These are phyloP conservation scores for Sesia bembeciformis DNA, from an alignment of 2,888 invertebrate species.

Conservation along the genomic window DNA sequence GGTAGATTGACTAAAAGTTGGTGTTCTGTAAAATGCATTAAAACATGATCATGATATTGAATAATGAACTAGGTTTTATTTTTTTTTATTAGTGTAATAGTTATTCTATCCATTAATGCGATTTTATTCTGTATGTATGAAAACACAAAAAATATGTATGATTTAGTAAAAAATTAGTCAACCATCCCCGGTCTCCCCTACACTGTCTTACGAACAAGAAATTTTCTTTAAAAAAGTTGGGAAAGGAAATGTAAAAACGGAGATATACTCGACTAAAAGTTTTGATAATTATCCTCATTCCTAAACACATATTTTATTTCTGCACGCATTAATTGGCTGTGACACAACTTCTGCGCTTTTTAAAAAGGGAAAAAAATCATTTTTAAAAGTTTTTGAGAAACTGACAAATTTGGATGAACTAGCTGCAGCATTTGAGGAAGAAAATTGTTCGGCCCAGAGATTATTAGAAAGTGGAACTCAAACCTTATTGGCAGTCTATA, in stretches of 20 bases:
- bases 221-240: slow-evolving; percentile 23
- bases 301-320: slow-evolving; percentile 7
- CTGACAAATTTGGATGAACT: slow-evolving; percentile 21
- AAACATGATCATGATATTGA: too few relatives aligned
- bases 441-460: slow-evolving; percentile 24
- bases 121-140: too few relatives aligned
- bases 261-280: slow-evolving; percentile 20
- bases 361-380: slow-evolving; percentile 13
- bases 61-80: too few relatives aligned
- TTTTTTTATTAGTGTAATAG: too few relatives aligned
- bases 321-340: slow-evolving; percentile 7
- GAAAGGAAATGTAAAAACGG: slow-evolving; percentile 19
- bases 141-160: too few relatives aligned
- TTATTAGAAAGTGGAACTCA: slow-evolving; percentile 12
- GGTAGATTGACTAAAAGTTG: too few relatives aligned
- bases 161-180: too few relatives aligned
- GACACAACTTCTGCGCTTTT: slow-evolving; percentile 11
- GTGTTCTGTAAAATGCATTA: too few relatives aligned
- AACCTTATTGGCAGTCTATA: slow-evolving; percentile 19
- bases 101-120: too few relatives aligned
- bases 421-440: slow-evolving; percentile 22
- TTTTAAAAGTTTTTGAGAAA: slow-evolving; percentile 18
- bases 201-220: slow-evolving; percentile 6
- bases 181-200: too few relatives aligned
- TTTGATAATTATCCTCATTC: slow-evolving; percentile 14